A percentile compares a stretch with the other conserved stretches of the same genome.
These are phyloP conservation scores for Polypedilum vanderplanki DNA, from an alignment of 1,140 invertebrate genomes.

Conservation along the genomic window DNA sequence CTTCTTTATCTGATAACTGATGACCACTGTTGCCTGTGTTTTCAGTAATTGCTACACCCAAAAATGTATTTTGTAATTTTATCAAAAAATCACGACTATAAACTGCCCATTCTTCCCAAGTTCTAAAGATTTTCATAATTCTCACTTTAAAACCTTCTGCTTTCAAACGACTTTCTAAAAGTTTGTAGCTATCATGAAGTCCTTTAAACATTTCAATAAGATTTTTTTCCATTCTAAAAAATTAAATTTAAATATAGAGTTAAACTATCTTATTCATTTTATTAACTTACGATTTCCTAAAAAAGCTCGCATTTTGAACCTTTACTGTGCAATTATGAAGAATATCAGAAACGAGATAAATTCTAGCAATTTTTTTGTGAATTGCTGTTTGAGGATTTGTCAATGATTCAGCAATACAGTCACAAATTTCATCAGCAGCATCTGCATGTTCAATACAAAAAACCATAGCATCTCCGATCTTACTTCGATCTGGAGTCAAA, in stretches of 20 bases:
- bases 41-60: conserved; percentile 53
- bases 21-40: conserved; percentile 54
- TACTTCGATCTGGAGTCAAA: conserved; percentile 76
- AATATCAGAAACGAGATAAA: conserved; percentile 96
- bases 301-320: conserved; percentile 95
- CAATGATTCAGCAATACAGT: conserved; percentile 80
- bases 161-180: conserved; percentile 80
- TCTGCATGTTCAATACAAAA: conserved; percentile 98
- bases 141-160: conserved; percentile 95
- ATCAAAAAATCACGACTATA: conserved; percentile 93
- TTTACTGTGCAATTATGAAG: conserved; percentile 95
- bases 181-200: conserved; percentile 67
- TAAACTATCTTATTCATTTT: too few relatives aligned
- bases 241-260: conserved; percentile 19
- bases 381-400: conserved; percentile 71
- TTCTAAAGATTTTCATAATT: conserved; percentile 87
- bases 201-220: conserved; percentile 82
- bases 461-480: conserved; percentile 92
- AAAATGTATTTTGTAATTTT: conserved; percentile 84
- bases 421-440: conserved; percentile 91
- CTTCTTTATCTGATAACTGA: conserved; percentile 56
- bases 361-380: conserved; percentile 84
- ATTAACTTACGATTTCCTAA: conserved; percentile 76
- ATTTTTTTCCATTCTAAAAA: conserved; percentile 73
- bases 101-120: conserved; percentile 97